Conservation (phyloP, 30 jellyfish, hydroid and myxozoan species). For the Hydra vulgaris region DNA sequence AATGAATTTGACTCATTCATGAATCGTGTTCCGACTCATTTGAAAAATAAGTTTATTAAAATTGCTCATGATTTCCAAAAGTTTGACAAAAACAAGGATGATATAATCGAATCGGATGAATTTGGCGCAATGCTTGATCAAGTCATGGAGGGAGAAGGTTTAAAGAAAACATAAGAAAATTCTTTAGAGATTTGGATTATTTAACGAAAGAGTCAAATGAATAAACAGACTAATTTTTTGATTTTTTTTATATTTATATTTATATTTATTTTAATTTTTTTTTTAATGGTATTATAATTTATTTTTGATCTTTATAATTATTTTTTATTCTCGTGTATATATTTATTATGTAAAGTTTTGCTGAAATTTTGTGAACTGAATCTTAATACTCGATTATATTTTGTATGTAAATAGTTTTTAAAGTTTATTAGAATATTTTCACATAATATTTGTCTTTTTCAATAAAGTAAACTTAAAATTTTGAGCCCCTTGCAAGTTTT, state of each 20-base stretch:
- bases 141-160: conserved; percentile 58
- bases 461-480: too few relatives aligned
- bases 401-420: too few relatives aligned
- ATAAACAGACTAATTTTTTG: background rate
- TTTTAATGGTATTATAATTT: background rate
- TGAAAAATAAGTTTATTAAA: conserved; percentile 64
- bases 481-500: too few relatives aligned
- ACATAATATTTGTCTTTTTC: too few relatives aligned
- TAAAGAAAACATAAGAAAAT: background rate
- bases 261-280: too few relatives aligned
- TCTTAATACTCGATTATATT: too few relatives aligned
- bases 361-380: background rate
- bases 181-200: too few relatives aligned
- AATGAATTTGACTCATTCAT: conserved; percentile 54
- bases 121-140: conserved; percentile 54
- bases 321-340: background rate
- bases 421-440: too few relatives aligned
- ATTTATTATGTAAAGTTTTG: background rate
- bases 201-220: too few relatives aligned
- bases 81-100: conserved; percentile 67
- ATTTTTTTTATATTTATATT: too few relatives aligned
- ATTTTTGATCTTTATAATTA: background rate
- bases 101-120: conserved; percentile 65
- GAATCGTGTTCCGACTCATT: conserved; percentile 72
- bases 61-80: conserved; percentile 51